Base-by-base conservation (phyloP, 2,888 invertebrate genomes). In the Caenorhabditis uteleia region DNA sequence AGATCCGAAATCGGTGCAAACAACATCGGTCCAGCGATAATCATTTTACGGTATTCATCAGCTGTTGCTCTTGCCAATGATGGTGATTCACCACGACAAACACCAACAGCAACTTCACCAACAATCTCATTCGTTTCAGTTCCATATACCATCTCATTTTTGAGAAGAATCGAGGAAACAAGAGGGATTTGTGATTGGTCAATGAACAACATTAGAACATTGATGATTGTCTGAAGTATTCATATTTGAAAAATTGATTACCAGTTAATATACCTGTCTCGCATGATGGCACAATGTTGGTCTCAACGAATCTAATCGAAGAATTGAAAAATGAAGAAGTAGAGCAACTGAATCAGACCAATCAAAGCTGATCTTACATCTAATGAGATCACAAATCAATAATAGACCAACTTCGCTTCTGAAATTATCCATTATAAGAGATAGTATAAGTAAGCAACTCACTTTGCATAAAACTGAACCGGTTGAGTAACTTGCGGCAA, bases 381-480 rank as follows among this genome's bases (percentile, higher is more conserved):
- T 45, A 49, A 72, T 69, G 33, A 68, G 50, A 50, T 72, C 72
- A 21, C 69, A 69, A 36, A 72, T 47, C 1, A 72, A 51, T 10
- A 72, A 49, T n/a, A 72, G 61, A 21, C 60, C 72, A 1, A 72
- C 72, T 62, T 72, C 67, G 42, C 72, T 72, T 50, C 70, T 70
- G 42, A 16, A 67, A 56, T 18, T 16, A 34, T 7, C 6, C 6
- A 25, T 7, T 25, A 40, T 18, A 12, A 23, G 14, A 40, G 6
- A 5, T 40, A 18, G 7, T 5, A 40, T n/a, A 25, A 18, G 20
- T 40, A 18, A 5, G 14, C 4, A 16, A 8, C 56, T 26, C 57
- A 85, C 93, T 95, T 89, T 85, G 95, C 95, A 83, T 95, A 95
- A 12, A 93, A 92, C 73, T 92, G 92, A 65, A 95, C 92, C 1